Conservation (phyloP, 2,797 vertebrate species). For the Danio jaintianensis region DNA sequence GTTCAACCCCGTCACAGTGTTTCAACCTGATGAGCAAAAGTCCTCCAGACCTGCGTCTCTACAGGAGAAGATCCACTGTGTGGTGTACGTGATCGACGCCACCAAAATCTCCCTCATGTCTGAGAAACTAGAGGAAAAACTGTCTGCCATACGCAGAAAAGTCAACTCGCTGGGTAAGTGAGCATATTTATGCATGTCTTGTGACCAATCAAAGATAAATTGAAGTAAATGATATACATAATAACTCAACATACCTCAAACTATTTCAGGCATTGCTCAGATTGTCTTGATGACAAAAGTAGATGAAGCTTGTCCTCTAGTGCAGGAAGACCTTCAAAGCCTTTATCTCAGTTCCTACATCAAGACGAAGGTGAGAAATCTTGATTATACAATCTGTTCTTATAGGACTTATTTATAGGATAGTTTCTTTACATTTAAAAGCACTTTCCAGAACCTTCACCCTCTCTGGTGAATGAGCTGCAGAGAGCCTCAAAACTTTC, state of each 20-base stretch:
- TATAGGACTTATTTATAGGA: no score
- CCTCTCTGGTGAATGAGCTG: no score
- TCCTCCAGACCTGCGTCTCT: constrained; percentile 36
- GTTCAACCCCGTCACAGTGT: constrained; percentile 67
- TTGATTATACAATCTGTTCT: not conserved
- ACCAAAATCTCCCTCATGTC: constrained; percentile 67
- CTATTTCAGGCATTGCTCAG: constrained; percentile 69
- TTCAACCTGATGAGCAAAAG: constrained; percentile 46
- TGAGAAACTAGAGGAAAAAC: constrained; percentile 62
- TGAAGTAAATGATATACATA: not conserved
- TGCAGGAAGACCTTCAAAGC: constrained; percentile 56
- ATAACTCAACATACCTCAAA: no score
- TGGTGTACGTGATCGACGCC: constrained; percentile 69
- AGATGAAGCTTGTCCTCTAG: constrained; percentile 69
- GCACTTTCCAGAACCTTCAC: no score
- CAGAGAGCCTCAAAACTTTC: no score
- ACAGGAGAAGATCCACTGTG: constrained; percentile 70
- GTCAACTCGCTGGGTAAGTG: constrained; percentile 66
- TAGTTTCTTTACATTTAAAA: no score
- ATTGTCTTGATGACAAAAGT: constrained; percentile 72
- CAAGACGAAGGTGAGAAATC: constrained; percentile 61
- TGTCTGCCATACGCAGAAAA: constrained; percentile 62
- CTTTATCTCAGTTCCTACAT: constrained; percentile 67
- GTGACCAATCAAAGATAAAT: not conserved
- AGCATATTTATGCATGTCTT: not conserved